A percentile compares a stretch with the other conserved stretches of the same genome.
These are phyloP conservation scores for Chrysomela aeneicollis DNA, from an alignment of 2,888 invertebrate genomes.

Conservation along the genomic window DNA sequence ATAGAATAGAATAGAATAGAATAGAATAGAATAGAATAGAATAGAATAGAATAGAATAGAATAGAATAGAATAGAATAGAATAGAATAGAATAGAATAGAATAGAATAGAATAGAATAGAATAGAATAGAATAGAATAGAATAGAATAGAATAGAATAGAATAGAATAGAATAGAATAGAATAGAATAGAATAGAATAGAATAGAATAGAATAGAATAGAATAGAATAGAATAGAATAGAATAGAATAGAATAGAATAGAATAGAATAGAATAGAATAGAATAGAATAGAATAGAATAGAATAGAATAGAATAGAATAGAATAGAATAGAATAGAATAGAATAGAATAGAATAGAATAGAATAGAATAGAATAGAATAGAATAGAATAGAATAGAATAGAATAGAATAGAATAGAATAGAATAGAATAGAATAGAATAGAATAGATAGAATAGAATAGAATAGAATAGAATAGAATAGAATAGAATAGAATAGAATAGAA, in stretches of 20 bases:
- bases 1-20: too few relatives aligned
- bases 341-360: neutral
- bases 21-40: too few relatives aligned
- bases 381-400: neutral
- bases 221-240: neutral
- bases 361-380: neutral
- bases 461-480: neutral
- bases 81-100: too few relatives aligned
- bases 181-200: neutral
- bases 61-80: too few relatives aligned
- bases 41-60: too few relatives aligned
- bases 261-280: neutral
- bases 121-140: too few relatives aligned
- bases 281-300: neutral
- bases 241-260: neutral
- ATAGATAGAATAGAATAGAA: too few relatives aligned
- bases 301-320: neutral
- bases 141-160: too few relatives aligned
- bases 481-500: neutral
- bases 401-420: neutral
- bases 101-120: too few relatives aligned
- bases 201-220: neutral
- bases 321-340: neutral
- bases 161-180: too few relatives aligned
- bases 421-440: neutral